phyloP scores from a whole-genome alignment of 2,888 invertebrate genomes.

The Apantesis nais region DNA sequence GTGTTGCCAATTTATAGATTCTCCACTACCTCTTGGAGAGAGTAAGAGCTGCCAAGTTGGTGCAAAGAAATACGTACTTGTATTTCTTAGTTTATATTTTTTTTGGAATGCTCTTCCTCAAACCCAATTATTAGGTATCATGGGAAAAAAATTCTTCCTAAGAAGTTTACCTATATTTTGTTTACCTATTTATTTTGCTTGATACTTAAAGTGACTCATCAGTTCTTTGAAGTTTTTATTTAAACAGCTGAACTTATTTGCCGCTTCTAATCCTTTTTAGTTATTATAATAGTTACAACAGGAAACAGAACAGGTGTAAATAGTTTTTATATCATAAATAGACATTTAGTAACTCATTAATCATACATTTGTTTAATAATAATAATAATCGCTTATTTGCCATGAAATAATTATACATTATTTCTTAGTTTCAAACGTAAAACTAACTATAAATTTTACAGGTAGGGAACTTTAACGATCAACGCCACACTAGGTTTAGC shows the following conservation, averaged over 20 bases:
- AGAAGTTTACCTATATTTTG: background rate
- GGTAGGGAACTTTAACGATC: too few species aligned
- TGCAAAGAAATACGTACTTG: background rate
- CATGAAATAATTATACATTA: too few species aligned
- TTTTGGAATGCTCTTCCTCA: background rate
- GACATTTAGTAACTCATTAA: conserved; percentile 13
- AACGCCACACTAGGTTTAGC: too few species aligned
- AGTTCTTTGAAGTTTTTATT: conserved; percentile 2
- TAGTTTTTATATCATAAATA: conserved; percentile 13
- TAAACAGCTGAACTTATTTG: conserved; percentile 26
- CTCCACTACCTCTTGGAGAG: background rate
- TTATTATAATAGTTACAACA: conserved; percentile 14
- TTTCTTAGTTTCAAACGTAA: too few species aligned
- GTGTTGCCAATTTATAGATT: background rate
- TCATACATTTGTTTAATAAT: conserved; percentile 1
- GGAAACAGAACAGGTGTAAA: conserved; percentile 20
- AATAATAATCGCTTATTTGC: too few species aligned
- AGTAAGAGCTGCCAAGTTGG: background rate
- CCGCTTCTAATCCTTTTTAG: conserved; percentile 19
- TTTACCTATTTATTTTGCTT: background rate
- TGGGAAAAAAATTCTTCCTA: background rate
- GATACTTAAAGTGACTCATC: background rate
- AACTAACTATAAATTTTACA: too few species aligned
- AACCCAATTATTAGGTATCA: background rate
- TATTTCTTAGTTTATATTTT: background rate